A percentile compares a stretch with the other conserved stretches of the same genome.
These are phyloP conservation scores for Maniola jurtina DNA, from an alignment of 1,140 invertebrate species.

Conservation along the genomic window DNA sequence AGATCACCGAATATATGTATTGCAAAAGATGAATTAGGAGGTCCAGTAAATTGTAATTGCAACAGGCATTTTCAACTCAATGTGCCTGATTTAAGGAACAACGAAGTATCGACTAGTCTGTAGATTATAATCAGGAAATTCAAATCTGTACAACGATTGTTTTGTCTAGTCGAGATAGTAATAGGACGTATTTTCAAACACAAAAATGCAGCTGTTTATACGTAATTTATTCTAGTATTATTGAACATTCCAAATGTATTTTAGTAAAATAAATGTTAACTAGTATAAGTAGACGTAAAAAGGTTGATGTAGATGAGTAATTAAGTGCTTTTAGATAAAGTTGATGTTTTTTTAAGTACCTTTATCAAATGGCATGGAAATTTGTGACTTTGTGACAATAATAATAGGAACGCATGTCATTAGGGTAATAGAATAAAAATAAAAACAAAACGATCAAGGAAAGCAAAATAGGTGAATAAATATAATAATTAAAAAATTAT, in stretches of 20 bases:
- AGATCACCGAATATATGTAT: conserved; percentile 73
- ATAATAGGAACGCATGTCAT: not conserved
- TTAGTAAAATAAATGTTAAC: not conserved
- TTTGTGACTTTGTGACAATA: not conserved
- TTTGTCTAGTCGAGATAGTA: conserved; percentile 52
- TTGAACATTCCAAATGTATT: conserved; percentile 11
- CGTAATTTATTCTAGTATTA: conserved; percentile 29
- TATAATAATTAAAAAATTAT: too few species aligned
- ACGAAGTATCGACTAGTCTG: conserved; percentile 65
- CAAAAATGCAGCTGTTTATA: not conserved
- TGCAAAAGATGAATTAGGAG: conserved; percentile 59
- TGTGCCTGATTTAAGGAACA: conserved; percentile 62
- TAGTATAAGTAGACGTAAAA: not conserved
- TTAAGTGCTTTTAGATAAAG: conserved; percentile 17
- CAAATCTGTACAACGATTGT: conserved; percentile 53
- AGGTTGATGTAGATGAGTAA: not conserved
- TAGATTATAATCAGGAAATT: conserved; percentile 34
- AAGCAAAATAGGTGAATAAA: too few species aligned
- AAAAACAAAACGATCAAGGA: too few species aligned
- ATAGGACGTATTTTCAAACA: not conserved
- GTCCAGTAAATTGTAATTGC: conserved; percentile 60
- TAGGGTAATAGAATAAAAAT: not conserved
- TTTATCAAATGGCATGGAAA: not conserved
- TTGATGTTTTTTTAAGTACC: conserved; percentile 10
- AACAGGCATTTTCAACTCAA: conserved; percentile 73